phyloP scores from a whole-genome alignment of 2,888 invertebrate species.

The Lydus trimaculatus region DNA sequence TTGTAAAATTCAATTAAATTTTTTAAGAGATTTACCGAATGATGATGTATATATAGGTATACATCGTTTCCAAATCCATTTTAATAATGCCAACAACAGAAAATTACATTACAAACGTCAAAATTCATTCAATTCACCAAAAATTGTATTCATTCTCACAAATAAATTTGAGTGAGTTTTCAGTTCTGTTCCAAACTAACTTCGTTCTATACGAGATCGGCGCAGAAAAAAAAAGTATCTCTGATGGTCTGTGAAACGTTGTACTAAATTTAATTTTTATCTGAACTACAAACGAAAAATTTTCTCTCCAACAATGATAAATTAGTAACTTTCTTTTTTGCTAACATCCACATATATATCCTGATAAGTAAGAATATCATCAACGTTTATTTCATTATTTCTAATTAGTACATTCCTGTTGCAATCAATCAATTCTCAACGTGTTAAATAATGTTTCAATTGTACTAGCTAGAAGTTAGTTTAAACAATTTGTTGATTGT shows the following conservation, averaged over 20 bases:
- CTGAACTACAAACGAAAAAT: background rate
- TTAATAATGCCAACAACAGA: background rate
- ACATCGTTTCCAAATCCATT: background rate
- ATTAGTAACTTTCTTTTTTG: background rate
- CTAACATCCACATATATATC: background rate
- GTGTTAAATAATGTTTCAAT: too few relatives aligned
- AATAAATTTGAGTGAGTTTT: background rate
- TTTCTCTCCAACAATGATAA: background rate
- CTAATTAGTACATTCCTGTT: background rate
- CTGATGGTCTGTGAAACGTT: background rate
- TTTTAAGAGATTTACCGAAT: background rate
- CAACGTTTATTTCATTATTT: background rate
- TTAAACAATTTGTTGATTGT: too few relatives aligned
- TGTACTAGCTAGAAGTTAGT: too few relatives aligned
- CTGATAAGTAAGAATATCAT: background rate
- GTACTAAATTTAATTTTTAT: constrained; percentile 5
- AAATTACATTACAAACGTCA: background rate
- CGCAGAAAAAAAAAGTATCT: background rate
- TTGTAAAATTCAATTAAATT: background rate
- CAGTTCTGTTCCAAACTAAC: background rate
- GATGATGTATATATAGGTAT: too few relatives aligned
- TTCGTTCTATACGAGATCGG: background rate
- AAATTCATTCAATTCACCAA: too few relatives aligned
- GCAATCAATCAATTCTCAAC: too few relatives aligned
- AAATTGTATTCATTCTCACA: background rate